A percentile compares a stretch with the other conserved stretches of the same genome.
Evolutionary conservation across 2,797 vertebrate species (phyloP).

Genomic region (Gastrophryne carolinensis): DNA sequence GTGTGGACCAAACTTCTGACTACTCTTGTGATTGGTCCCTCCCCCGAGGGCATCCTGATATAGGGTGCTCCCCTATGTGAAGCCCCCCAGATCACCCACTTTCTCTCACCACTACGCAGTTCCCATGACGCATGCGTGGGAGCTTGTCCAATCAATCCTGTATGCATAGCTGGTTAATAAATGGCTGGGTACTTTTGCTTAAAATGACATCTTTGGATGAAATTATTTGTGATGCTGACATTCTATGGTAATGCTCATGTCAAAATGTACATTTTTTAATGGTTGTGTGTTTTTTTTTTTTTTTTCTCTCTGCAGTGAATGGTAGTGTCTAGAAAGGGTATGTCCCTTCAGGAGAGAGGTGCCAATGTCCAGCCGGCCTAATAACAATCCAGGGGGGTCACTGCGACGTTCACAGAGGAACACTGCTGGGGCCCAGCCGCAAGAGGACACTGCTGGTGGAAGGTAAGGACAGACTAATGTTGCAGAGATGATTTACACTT

Average conservation of each 20-base stretch:
- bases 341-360: slow-evolving; percentile 99
- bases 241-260: background rate
- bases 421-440: slow-evolving; percentile 99
- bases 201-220: no score
- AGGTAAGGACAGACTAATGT: slow-evolving; percentile 73
- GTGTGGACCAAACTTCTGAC: no score
- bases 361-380: slow-evolving; percentile 99
- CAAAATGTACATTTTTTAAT: background rate
- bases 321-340: slow-evolving; percentile 99
- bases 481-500: background rate
- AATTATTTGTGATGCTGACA: background rate
- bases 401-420: slow-evolving; percentile 99
- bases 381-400: slow-evolving; percentile 99
- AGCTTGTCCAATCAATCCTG: no score
- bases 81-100: no score
- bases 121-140: no score
- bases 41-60: no score
- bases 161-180: no score
- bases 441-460: slow-evolving; percentile 94
- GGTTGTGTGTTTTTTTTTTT: background rate
- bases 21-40: no score
- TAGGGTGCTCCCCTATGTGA: no score
- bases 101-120: no score
- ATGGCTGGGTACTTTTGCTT: no score
- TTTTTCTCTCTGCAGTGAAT: slow-evolving; percentile 84